phyloP scores from a whole-genome alignment of 1,140 invertebrate species.

The Bombus confusus region DNA sequence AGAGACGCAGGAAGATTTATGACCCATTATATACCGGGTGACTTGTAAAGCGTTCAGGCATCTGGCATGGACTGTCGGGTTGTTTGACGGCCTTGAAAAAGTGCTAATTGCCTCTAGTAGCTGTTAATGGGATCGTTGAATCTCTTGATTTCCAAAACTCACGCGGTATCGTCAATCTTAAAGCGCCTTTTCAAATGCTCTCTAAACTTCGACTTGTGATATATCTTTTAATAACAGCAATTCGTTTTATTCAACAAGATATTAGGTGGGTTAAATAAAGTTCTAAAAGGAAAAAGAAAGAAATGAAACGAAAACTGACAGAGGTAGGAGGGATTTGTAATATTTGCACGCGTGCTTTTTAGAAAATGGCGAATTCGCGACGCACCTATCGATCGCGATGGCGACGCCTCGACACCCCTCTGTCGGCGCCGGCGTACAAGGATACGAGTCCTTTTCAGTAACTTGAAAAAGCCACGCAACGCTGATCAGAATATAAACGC shows the following conservation, averaged over 20 bases:
- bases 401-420: slow-evolving; percentile 69
- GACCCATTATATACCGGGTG: slow-evolving; percentile 55
- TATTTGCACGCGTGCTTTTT: slow-evolving; percentile 21
- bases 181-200: background rate
- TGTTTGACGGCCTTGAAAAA: slow-evolving; percentile 52
- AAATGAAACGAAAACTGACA: too few species aligned
- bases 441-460: background rate
- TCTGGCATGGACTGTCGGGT: slow-evolving; percentile 38
- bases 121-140: slow-evolving; percentile 33
- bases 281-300: too few species aligned
- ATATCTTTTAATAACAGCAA: background rate
- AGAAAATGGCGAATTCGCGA: slow-evolving; percentile 75
- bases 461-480: background rate
- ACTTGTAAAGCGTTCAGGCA: slow-evolving; percentile 34
- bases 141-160: too few species aligned
- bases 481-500: background rate
- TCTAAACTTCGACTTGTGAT: too few species aligned
- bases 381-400: slow-evolving; percentile 78
- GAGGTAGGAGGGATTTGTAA: background rate
- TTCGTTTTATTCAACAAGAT: background rate
- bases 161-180: too few species aligned
- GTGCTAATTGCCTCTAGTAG: slow-evolving; percentile 60
- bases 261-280: background rate
- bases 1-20: slow-evolving; percentile 60
- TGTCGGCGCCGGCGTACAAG: slow-evolving; percentile 49